These are phyloP conservation scores for Sebastes vulpes DNA, from an alignment of 2,797 vertebrate genomes.

Conservation along the genomic window DNA sequence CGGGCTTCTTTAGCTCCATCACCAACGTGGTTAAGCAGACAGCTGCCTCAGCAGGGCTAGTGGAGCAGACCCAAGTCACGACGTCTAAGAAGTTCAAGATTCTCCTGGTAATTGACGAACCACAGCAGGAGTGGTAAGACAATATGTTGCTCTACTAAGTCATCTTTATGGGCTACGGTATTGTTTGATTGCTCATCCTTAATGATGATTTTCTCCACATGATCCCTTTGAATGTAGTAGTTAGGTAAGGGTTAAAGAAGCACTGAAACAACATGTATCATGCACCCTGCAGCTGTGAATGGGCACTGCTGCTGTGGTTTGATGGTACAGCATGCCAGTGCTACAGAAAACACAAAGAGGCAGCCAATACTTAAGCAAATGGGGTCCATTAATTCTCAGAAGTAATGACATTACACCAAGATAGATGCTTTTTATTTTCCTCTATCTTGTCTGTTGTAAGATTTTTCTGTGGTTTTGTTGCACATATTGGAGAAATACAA, in stretches of 20 bases:
- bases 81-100: constrained; percentile 92
- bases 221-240: neutral
- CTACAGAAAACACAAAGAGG: neutral
- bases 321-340: constrained; percentile 14
- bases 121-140: constrained; percentile 95
- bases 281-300: constrained; percentile 50
- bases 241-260: constrained; percentile 28
- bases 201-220: neutral
- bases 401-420: constrained; percentile 35
- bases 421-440: constrained; percentile 32
- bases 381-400: constrained; percentile 22
- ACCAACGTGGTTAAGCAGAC: constrained; percentile 98
- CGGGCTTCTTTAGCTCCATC: constrained; percentile 97
- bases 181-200: constrained; percentile 5
- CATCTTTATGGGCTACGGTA: neutral
- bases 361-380: constrained; percentile 4
- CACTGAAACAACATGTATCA: constrained; percentile 25
- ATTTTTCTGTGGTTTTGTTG: neutral
- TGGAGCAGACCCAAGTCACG: constrained; percentile 89
- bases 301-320: constrained; percentile 44
- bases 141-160: neutral
- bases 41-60: constrained; percentile 93
- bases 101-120: constrained; percentile 94
- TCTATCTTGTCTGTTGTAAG: neutral
- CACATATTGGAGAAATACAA: neutral